Evolutionary conservation across 2,113 vertebrate genomes (phyloP).

Genomic region (Taurulus bubalis): DNA sequence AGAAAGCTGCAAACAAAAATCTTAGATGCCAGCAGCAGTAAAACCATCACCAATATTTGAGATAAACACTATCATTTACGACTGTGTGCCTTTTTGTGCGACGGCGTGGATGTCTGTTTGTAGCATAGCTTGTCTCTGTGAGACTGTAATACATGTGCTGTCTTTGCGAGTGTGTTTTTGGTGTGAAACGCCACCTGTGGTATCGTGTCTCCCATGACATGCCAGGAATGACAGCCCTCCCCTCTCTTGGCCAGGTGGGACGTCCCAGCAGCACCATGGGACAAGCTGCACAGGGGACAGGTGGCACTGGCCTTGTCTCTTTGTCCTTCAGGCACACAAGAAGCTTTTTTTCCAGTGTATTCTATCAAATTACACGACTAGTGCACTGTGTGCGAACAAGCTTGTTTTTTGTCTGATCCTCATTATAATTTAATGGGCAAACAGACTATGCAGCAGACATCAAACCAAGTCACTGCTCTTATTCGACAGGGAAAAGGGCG

Average conservation of each 20-base stretch:
- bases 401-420: constrained; percentile 5
- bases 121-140: constrained; percentile 7
- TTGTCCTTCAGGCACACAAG: constrained; percentile 12
- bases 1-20: neutral
- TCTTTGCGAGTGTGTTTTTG: constrained; percentile 35
- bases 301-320: constrained; percentile 41
- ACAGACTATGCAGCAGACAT: neutral
- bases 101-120: constrained; percentile 1
- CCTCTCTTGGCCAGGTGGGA: constrained; percentile 57
- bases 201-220: constrained; percentile 68
- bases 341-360: constrained; percentile 1
- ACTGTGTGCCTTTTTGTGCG: constrained; percentile 10
- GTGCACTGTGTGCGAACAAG: constrained; percentile 14
- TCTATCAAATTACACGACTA: neutral
- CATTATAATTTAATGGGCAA: constrained; percentile 15
- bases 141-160: constrained; percentile 31
- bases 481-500: neutral
- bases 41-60: neutral
- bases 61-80: constrained; percentile 5
- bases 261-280: constrained; percentile 14
- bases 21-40: neutral
- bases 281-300: constrained; percentile 42
- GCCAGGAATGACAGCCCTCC: constrained; percentile 33
- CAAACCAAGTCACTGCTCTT: neutral
- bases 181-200: constrained; percentile 71